Evolutionary conservation across 2,113 vertebrate genomes (phyloP), one percentile per base, ranked within the genome.

Genomic region (Urocynchramus pylzowi): DNA sequence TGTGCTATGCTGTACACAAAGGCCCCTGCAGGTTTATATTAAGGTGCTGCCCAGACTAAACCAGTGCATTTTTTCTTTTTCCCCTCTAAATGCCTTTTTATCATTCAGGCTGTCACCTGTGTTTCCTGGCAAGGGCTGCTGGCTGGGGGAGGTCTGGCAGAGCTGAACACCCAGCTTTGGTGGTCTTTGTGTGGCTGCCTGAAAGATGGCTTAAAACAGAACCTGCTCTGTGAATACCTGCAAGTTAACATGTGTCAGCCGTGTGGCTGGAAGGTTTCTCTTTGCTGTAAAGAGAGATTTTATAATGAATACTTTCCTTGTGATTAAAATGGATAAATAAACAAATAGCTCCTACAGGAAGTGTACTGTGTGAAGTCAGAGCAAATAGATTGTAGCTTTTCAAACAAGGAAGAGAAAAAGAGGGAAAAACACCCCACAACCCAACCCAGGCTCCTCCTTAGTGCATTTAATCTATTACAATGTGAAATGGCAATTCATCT

Each of bases 31-130:
- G 95, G 97, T 97, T 97, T 97, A 97, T 87, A 93, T 97, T 97
- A 97, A 97, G 97, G 91, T 97, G 90, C 94, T 97, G 94, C 97
- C 94, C 97, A 97, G 97, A 97, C 96, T 97, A 97, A 97, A 97
- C 96, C 96, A 96, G 96, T 67, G 70, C 83, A 60, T 96, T 95
- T 96, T 95, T 96, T 81, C 90, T 93, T 96, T 95, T 97, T 75
- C 85, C 91, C 79, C 67, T 97, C 83, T 97, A 97, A 97, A 97
- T 97, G 97, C 96, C 96, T 97, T 97, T 97, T 97, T 97, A 97
- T 97, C 97, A 97, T 97, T 96, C 97, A 96, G 92, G 94, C 96
- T 97, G 97, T 97, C 97, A 97, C 97, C 97, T 97, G 97, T 97
- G 97, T 97, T 97, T 97, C 97, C 97, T 97, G 97, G 97, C 97